Percentiles rank a stretch among this genome's conserved stretches.
Conservation (phyloP, 2,113 vertebrate species). For the Leptodactylus fuscus region DNA sequence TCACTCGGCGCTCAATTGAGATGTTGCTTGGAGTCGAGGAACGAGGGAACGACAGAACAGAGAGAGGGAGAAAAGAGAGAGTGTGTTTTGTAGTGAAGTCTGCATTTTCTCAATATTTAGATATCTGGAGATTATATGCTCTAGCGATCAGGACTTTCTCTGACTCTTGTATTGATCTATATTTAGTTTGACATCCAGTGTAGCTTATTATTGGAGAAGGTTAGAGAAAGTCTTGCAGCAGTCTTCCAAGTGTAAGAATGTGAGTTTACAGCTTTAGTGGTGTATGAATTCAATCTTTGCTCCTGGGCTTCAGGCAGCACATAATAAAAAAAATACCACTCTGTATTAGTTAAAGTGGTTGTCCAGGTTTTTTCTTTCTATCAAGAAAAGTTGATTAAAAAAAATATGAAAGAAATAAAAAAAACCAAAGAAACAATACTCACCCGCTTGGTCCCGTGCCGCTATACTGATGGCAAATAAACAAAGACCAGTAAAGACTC, state of each 20-base stretch:
- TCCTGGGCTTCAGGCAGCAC: background rate
- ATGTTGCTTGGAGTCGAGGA: constrained; percentile 73
- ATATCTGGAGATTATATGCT: constrained; percentile 1
- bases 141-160: constrained; percentile 1
- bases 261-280: background rate
- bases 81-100: constrained; percentile 9
- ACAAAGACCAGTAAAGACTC: too few species aligned
- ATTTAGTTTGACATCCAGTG: background rate
- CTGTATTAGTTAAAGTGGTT: background rate
- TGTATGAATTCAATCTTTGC: background rate
- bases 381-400: too few species aligned
- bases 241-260: background rate
- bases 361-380: too few species aligned
- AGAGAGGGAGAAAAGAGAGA: background rate
- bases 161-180: constrained; percentile 1
- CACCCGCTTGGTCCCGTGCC: too few species aligned
- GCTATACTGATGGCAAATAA: too few species aligned
- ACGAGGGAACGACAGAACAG: constrained; percentile 40
- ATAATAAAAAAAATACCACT: background rate
- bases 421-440: too few species aligned
- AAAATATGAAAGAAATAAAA: too few species aligned
- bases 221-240: background rate
- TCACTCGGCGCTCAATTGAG: constrained; percentile 72
- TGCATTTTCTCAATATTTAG: constrained; percentile 29
- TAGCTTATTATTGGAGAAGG: background rate